A percentile compares a stretch with the other conserved stretches of the same genome.
phyloP scores from a whole-genome alignment of 2,888 invertebrate species.

The Coleophora flavipennella region DNA sequence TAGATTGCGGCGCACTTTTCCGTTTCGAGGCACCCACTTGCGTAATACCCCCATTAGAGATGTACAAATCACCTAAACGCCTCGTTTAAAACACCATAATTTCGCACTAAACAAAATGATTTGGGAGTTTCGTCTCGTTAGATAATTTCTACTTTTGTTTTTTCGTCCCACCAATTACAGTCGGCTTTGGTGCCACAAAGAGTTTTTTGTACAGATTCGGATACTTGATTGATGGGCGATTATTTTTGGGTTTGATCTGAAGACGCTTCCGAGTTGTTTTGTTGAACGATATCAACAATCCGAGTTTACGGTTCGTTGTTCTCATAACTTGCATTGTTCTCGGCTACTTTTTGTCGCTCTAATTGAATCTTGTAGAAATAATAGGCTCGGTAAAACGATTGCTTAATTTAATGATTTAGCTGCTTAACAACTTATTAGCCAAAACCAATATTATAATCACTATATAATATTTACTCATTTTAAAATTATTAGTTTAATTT shows the following conservation, averaged over 20 bases:
- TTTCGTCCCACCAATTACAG: slow-evolving; percentile 54
- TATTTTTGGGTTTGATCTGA: slow-evolving; percentile 56
- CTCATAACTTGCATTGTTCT: slow-evolving; percentile 31
- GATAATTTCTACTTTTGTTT: slow-evolving; percentile 66
- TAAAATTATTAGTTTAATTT: too few species aligned
- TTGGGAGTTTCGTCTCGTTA: slow-evolving; percentile 63
- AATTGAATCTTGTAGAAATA: slow-evolving; percentile 23
- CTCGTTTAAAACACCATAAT: slow-evolving; percentile 65
- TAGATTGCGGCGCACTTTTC: slow-evolving; percentile 58
- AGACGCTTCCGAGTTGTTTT: slow-evolving; percentile 59
- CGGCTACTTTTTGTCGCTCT: slow-evolving; percentile 25
- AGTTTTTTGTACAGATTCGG: slow-evolving; percentile 40
- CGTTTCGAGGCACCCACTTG: slow-evolving; percentile 47
- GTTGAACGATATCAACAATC: slow-evolving; percentile 35
- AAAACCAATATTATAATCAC: too few species aligned
- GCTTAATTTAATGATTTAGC: slow-evolving; percentile 16
- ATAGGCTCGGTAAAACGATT: slow-evolving; percentile 13
- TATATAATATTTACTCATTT: too few species aligned
- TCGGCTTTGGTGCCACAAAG: slow-evolving; percentile 51
- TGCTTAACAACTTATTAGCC: too few species aligned
- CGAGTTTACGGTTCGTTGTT: slow-evolving; percentile 31
- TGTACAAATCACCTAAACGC: slow-evolving; percentile 61
- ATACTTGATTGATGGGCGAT: slow-evolving; percentile 65
- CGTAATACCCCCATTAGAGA: slow-evolving; percentile 55
- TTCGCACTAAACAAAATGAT: slow-evolving; percentile 69